phyloP scores from a whole-genome alignment of 2,888 invertebrate genomes.

The Andrena trimmerana region DNA sequence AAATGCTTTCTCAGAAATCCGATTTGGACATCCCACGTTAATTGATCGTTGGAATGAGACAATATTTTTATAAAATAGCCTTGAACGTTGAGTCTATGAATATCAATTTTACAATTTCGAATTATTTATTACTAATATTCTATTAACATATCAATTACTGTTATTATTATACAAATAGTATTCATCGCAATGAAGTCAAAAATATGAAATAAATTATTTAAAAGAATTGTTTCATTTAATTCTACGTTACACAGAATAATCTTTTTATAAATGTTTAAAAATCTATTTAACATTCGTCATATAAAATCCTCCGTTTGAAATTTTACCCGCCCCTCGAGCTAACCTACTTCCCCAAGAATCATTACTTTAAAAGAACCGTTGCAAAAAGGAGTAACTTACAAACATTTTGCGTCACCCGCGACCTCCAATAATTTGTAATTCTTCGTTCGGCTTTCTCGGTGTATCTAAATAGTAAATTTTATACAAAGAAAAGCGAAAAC shows the following conservation, averaged over 20 bases:
- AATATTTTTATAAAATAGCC: conserved; percentile 15
- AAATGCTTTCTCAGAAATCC: conserved; percentile 26
- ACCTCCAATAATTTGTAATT: not conserved
- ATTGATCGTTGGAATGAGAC: conserved; percentile 29
- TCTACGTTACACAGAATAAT: no score
- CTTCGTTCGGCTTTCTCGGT: not conserved
- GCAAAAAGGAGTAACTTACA: conserved; percentile 14
- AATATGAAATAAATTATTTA: no score
- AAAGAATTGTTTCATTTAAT: no score
- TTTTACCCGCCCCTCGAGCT: not conserved
- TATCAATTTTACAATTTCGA: not conserved
- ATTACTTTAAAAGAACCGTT: not conserved
- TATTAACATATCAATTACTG: no score
- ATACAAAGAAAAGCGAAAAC: not conserved
- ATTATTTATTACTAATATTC: not conserved
- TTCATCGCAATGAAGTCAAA: no score
- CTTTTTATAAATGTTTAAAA: no score
- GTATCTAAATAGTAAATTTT: not conserved
- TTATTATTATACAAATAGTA: no score
- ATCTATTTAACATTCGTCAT: no score
- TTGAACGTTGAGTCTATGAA: conserved; percentile 18
- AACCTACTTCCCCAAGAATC: not conserved
- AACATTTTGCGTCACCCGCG: conserved; percentile 4
- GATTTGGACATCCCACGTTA: conserved; percentile 1
- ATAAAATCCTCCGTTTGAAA: no score